These are phyloP conservation scores for Griposia aprilina DNA, from an alignment of 2,888 invertebrate genomes.

Conservation along the genomic window DNA sequence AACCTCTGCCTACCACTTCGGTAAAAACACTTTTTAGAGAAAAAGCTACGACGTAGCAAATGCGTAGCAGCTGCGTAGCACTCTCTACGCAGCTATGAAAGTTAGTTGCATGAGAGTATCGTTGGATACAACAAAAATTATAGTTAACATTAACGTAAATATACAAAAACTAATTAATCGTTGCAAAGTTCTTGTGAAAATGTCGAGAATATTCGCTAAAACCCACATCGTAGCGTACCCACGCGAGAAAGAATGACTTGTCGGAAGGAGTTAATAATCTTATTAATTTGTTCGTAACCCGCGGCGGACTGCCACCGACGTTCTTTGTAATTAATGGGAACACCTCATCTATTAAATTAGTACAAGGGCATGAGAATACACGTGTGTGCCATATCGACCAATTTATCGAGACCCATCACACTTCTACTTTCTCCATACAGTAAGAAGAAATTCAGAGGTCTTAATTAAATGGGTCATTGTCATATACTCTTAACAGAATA, in stretches of 20 bases:
- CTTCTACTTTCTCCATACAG: slow-evolving; percentile 33
- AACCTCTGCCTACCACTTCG: not conserved
- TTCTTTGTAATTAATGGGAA: slow-evolving; percentile 90
- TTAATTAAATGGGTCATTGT: slow-evolving; percentile 72
- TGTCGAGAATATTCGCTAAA: slow-evolving; percentile 13
- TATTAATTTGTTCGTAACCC: slow-evolving; percentile 88
- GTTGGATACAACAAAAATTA: not conserved
- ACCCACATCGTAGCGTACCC: slow-evolving; percentile 32
- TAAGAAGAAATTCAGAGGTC: slow-evolving; percentile 67
- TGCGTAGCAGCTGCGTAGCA: slow-evolving; percentile 43
- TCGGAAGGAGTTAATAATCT: slow-evolving; percentile 89
- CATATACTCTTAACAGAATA: slow-evolving; percentile 84
- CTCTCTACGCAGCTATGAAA: slow-evolving; percentile 43
- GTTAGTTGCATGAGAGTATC: not conserved
- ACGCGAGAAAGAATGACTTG: slow-evolving; percentile 85
- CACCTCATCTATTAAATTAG: slow-evolving; percentile 91
- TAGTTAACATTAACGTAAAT: not conserved
- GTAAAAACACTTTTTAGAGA: not conserved
- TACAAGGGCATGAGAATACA: slow-evolving; percentile 86
- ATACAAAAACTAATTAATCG: slow-evolving; percentile 4
- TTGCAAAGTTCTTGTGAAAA: slow-evolving; percentile 36
- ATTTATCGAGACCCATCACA: slow-evolving; percentile 72
- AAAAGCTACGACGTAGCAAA: slow-evolving; percentile 26
- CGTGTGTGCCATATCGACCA: slow-evolving; percentile 81
- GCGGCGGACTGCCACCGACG: slow-evolving; percentile 85